Conservation (phyloP, 1,140 invertebrate genomes). For the Latrodectus geometricus region DNA sequence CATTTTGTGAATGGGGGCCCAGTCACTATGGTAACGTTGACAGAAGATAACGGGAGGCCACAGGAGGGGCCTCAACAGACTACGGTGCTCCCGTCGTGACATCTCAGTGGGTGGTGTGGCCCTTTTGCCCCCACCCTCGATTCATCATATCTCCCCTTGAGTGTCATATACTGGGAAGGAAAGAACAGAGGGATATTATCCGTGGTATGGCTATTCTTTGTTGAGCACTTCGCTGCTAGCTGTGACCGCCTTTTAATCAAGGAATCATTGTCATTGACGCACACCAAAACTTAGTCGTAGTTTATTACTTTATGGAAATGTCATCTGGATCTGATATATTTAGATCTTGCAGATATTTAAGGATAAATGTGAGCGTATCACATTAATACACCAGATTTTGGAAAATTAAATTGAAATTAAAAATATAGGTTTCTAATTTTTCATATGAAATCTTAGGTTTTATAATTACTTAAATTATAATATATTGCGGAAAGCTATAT, state of each 20-base stretch:
- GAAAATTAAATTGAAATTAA: too few relatives aligned
- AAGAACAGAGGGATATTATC: not conserved
- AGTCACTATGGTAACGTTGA: constrained; percentile 55
- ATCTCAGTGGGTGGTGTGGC: constrained; percentile 56
- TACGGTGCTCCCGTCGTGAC: constrained; percentile 35
- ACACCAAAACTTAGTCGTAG: too few relatives aligned
- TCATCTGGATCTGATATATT: too few relatives aligned
- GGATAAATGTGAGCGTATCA: too few relatives aligned
- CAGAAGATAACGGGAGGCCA: constrained; percentile 54
- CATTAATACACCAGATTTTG: too few relatives aligned
- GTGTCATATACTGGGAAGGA: constrained; percentile 42
- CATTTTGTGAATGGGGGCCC: constrained; percentile 25
- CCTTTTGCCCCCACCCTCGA: constrained; percentile 58
- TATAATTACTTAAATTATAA: too few relatives aligned
- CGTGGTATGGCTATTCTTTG: not conserved
- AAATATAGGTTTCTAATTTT: too few relatives aligned
- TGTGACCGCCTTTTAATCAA: not conserved
- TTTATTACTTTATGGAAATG: too few relatives aligned
- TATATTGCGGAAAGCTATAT: too few relatives aligned
- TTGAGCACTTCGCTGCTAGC: not conserved
- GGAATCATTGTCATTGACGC: not conserved
- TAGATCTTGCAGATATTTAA: too few relatives aligned
- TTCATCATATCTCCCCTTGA: constrained; percentile 57
- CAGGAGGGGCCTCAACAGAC: constrained; percentile 11
- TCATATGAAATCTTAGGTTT: too few relatives aligned